phyloP scores from a whole-genome alignment of 2,797 vertebrate genomes.

The Percopsis omiscomaycus region DNA sequence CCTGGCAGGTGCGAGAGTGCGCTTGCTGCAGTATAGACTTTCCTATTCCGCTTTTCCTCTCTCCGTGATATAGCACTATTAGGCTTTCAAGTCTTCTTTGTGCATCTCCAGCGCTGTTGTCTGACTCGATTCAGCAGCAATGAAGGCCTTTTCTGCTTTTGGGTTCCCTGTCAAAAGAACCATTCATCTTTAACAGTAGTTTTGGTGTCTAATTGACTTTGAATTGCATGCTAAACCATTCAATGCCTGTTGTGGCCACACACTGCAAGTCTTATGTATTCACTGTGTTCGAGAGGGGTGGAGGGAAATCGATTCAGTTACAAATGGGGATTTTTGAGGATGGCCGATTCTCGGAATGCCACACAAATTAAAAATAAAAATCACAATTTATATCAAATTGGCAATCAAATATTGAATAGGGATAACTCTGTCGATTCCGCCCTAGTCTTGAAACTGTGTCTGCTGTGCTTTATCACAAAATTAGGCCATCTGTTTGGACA shows the following conservation, averaged over 20 bases:
- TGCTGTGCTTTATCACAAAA: neutral
- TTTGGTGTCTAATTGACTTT: slow-evolving; percentile 61
- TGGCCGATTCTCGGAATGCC: too few species aligned
- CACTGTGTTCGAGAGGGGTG: too few species aligned
- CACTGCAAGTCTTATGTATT: too few species aligned
- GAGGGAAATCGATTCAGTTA: too few species aligned
- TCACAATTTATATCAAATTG: too few species aligned
- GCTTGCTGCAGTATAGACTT: slow-evolving; percentile 25
- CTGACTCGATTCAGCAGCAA: slow-evolving; percentile 50
- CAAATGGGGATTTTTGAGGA: too few species aligned
- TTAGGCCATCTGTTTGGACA: too few species aligned
- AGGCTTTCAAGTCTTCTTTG: slow-evolving; percentile 56
- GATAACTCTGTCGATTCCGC: too few species aligned
- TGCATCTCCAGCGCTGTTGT: slow-evolving; percentile 43
- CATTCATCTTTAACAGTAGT: slow-evolving; percentile 63
- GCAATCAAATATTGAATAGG: too few species aligned
- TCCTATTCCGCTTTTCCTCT: slow-evolving; percentile 35
- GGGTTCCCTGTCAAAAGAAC: slow-evolving; percentile 51
- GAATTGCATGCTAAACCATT: neutral
- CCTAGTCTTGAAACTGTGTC: neutral
- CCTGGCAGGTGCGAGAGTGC: slow-evolving; percentile 18
- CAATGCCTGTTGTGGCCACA: too few species aligned
- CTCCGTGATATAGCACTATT: slow-evolving; percentile 24
- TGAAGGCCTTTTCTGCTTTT: slow-evolving; percentile 53
- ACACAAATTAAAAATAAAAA: too few species aligned